Conservation (phyloP, 1,140 invertebrate genomes). For the Meloidogyne floridensis region DNA sequence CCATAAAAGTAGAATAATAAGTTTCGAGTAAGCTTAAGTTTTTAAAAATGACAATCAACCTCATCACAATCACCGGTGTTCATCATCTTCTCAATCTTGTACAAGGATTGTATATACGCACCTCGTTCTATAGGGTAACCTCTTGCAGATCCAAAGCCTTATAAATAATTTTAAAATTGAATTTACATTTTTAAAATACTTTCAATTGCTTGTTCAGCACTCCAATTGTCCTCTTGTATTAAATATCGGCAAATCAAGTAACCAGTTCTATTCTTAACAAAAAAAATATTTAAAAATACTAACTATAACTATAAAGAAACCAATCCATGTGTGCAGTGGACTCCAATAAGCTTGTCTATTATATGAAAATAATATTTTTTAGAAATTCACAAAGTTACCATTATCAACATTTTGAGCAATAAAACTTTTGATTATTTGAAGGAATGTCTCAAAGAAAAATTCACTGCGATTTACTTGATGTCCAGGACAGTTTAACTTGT, state of each 20-base stretch:
- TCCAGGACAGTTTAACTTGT: constrained; percentile 69
- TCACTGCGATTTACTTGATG: constrained; percentile 61
- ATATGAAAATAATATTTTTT: background rate
- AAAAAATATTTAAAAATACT: background rate
- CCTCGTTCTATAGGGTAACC: constrained; percentile 16
- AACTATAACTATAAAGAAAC: background rate
- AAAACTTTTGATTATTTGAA: constrained; percentile 21
- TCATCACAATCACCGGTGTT: background rate
- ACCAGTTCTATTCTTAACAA: constrained; percentile 78
- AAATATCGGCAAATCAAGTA: constrained; percentile 76
- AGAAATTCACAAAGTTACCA: background rate
- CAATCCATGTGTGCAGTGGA: constrained; percentile 86
- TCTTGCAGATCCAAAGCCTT: constrained; percentile 7
- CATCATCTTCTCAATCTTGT: background rate
- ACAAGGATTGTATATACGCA: constrained; percentile 12
- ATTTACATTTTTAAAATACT: background rate
- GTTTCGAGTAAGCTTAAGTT: no score
- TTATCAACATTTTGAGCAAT: background rate
- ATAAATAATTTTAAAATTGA: background rate
- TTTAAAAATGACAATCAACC: no score
- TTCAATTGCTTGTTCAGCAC: background rate
- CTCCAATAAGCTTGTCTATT: constrained; percentile 73
- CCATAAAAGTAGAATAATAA: no score
- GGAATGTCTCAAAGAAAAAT: constrained; percentile 35
- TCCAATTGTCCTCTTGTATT: constrained; percentile 58